Conservation (phyloP, 2,888 invertebrate species). For the Netelia inedita region DNA sequence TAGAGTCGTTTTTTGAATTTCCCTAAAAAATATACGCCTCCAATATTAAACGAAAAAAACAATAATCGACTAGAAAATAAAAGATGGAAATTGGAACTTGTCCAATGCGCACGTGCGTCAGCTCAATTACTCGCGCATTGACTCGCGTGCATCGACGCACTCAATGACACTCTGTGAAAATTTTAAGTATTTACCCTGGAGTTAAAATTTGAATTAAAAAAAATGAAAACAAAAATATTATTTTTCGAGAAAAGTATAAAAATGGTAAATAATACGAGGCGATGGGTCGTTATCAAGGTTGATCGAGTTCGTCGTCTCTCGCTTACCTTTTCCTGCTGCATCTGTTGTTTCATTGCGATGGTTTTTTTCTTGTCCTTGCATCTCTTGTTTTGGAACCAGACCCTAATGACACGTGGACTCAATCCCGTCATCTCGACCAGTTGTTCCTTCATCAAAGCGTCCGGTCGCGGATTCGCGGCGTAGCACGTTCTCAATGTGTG, state of each 20-base stretch:
- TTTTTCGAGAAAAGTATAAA: neutral
- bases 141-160: too few species aligned
- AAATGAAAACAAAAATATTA: constrained; percentile 6
- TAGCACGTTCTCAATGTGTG: constrained; percentile 99
- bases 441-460: constrained; percentile 99
- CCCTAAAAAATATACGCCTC: too few species aligned
- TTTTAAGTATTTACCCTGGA: too few species aligned
- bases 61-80: too few species aligned
- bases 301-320: neutral
- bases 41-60: too few species aligned
- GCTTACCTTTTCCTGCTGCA: constrained; percentile 98
- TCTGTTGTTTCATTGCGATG: constrained; percentile 98
- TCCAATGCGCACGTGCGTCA: too few species aligned
- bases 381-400: constrained; percentile 99
- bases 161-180: too few species aligned
- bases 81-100: too few species aligned
- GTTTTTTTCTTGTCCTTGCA: constrained; percentile 99
- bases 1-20: too few species aligned
- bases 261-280: neutral
- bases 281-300: too few species aligned
- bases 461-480: constrained; percentile 98
- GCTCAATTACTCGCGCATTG: too few species aligned
- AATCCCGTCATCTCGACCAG: constrained; percentile 99
- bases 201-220: too few species aligned
- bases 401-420: constrained; percentile 98